phyloP scores from a whole-genome alignment of 2,113 vertebrate genomes.

The Gulo gulo region DNA sequence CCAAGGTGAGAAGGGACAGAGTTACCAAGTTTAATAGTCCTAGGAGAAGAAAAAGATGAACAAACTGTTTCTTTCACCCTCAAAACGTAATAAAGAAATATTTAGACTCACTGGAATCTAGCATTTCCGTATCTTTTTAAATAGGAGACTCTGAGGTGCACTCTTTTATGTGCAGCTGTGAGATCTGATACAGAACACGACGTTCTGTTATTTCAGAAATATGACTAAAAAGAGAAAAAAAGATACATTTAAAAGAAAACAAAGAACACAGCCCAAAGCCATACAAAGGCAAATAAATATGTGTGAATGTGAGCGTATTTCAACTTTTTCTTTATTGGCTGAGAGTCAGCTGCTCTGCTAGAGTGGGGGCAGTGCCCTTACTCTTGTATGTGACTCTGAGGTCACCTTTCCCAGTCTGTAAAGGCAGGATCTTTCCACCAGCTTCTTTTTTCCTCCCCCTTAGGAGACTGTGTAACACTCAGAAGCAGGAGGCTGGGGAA shows the following conservation, averaged over 20 bases:
- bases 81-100: neutral
- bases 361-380: neutral
- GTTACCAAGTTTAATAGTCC: neutral
- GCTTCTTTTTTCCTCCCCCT: neutral
- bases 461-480: neutral
- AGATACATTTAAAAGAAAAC: neutral
- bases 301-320: neutral
- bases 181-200: slow-evolving; percentile 13
- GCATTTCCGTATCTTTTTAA: slow-evolving; percentile 37
- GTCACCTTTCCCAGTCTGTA: neutral
- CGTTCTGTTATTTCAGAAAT: slow-evolving; percentile 46
- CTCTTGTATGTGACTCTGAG: neutral
- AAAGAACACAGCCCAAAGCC: neutral
- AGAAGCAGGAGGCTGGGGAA: neutral
- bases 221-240: slow-evolving; percentile 27
- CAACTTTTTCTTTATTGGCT: neutral
- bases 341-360: neutral
- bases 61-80: neutral
- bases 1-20: neutral
- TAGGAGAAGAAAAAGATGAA: neutral
- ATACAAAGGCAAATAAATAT: slow-evolving; percentile 9
- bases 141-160: neutral
- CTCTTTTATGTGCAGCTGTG: slow-evolving; percentile 24
- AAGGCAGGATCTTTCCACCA: neutral
- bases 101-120: slow-evolving; percentile 5